Conservation (phyloP, 2,888 invertebrate species). For the Dichetophora obliterata region DNA sequence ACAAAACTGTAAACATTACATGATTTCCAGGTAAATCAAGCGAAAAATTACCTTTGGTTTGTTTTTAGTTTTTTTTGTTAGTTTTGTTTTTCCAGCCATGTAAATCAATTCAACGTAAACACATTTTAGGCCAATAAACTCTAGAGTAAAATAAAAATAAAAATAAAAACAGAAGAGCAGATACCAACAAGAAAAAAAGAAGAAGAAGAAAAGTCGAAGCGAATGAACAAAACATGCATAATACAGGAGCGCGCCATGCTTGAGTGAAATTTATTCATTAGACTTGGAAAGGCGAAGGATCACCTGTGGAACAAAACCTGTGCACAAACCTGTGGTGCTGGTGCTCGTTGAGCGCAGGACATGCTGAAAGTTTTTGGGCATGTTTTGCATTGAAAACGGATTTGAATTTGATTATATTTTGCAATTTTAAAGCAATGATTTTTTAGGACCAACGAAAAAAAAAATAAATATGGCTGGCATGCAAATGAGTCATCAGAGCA, state of each 20-base stretch:
- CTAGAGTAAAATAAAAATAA: background rate
- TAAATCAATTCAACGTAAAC: background rate
- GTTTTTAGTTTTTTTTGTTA: background rate
- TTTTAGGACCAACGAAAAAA: background rate
- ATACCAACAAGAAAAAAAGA: background rate
- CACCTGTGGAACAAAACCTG: background rate
- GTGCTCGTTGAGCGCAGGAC: background rate
- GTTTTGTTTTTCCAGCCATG: background rate
- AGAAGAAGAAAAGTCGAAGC: no score
- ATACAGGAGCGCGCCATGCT: background rate
- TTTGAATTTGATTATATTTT: slow-evolving; percentile 10
- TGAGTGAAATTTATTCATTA: slow-evolving; percentile 30
- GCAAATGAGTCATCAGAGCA: background rate
- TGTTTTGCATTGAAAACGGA: background rate
- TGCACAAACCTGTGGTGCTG: no score
- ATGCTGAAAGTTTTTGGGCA: background rate
- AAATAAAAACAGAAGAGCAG: background rate
- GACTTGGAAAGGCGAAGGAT: background rate
- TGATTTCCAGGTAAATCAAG: background rate
- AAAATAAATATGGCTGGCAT: background rate
- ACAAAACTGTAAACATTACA: slow-evolving; percentile 1
- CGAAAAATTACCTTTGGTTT: background rate
- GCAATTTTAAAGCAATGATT: background rate
- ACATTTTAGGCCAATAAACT: slow-evolving; percentile 1
- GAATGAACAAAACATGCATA: background rate